Percentiles rank a stretch among this genome's conserved stretches.
These are phyloP conservation scores for Marcusenius ussheri DNA, from an alignment of 2,113 vertebrate genomes.

Conservation along the genomic window DNA sequence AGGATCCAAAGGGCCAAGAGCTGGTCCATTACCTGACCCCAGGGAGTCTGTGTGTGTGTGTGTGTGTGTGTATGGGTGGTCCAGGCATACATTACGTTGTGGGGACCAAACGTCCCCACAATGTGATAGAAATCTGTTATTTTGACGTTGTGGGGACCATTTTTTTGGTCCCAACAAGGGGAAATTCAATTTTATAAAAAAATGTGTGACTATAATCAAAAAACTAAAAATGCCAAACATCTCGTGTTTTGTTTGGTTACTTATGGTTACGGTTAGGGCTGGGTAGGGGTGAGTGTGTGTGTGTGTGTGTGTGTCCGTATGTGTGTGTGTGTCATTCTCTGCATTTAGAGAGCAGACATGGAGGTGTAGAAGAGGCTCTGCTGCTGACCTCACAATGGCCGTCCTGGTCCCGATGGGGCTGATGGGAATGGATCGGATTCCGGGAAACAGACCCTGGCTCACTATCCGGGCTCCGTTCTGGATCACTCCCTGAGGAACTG, in stretches of 20 bases:
- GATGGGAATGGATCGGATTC: constrained; percentile 68
- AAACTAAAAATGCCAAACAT: too few species aligned
- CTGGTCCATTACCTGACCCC: constrained; percentile 6
- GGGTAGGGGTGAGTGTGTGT: not conserved
- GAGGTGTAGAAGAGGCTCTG: not conserved
- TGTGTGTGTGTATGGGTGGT: not conserved
- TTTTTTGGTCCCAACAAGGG: too few species aligned
- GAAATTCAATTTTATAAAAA: too few species aligned
- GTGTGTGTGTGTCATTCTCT: not conserved
- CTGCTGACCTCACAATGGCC: constrained; percentile 61
- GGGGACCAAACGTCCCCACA: too few species aligned
- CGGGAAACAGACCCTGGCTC: constrained; percentile 69
- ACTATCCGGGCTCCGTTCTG: constrained; percentile 72
- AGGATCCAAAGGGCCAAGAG: constrained; percentile 47
- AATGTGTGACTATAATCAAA: too few species aligned
- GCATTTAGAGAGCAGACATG: not conserved
- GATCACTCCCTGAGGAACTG: constrained; percentile 74
- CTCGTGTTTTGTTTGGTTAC: too few species aligned
- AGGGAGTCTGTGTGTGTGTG: not conserved
- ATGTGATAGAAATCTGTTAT: too few species aligned
- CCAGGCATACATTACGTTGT: too few species aligned
- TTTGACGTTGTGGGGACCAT: too few species aligned
- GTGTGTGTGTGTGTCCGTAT: not conserved
- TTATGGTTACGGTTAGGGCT: too few species aligned
- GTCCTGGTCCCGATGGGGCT: constrained; percentile 66